Evolutionary conservation across 2,888 invertebrate species (phyloP).

Genomic region (Anoplius nigerrimus): DNA sequence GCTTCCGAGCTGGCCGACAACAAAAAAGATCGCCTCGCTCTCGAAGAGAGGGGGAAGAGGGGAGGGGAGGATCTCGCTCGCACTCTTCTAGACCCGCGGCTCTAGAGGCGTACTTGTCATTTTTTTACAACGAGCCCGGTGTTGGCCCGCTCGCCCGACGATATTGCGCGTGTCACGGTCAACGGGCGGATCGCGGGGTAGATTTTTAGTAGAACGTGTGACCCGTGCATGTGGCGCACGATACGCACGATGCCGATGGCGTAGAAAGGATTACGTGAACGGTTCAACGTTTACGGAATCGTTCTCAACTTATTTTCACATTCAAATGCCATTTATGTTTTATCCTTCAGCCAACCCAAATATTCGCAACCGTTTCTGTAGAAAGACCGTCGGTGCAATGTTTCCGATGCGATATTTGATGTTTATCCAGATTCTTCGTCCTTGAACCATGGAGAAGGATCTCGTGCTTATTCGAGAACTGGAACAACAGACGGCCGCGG

Average conservation of each 20-base stretch:
- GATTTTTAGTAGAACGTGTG: constrained; percentile 10
- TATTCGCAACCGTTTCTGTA: too few species aligned
- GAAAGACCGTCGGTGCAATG: too few species aligned
- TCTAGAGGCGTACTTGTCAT: constrained; percentile 37
- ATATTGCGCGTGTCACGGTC: constrained; percentile 54
- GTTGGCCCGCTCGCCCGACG: constrained; percentile 31
- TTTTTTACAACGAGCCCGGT: constrained; percentile 52
- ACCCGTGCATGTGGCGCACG: not conserved
- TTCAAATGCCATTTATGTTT: too few species aligned
- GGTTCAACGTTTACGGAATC: too few species aligned
- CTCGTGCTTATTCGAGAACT: too few species aligned
- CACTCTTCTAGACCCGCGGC: constrained; percentile 30
- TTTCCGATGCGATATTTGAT: too few species aligned
- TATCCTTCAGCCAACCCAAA: too few species aligned
- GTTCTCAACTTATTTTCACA: too few species aligned
- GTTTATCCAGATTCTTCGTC: too few species aligned
- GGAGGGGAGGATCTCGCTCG: constrained; percentile 10
- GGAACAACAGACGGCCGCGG: too few species aligned
- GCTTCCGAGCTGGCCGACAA: constrained; percentile 24
- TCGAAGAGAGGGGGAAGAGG: constrained; percentile 18
- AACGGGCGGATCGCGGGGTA: constrained; percentile 28
- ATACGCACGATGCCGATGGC: not conserved
- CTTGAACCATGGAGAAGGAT: too few species aligned
- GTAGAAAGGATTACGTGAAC: too few species aligned
- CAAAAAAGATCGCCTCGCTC: constrained; percentile 42